Percentiles rank a stretch among this genome's conserved stretches.
phyloP scores from a whole-genome alignment of 2,113 vertebrate species.

The Gadus macrocephalus region DNA sequence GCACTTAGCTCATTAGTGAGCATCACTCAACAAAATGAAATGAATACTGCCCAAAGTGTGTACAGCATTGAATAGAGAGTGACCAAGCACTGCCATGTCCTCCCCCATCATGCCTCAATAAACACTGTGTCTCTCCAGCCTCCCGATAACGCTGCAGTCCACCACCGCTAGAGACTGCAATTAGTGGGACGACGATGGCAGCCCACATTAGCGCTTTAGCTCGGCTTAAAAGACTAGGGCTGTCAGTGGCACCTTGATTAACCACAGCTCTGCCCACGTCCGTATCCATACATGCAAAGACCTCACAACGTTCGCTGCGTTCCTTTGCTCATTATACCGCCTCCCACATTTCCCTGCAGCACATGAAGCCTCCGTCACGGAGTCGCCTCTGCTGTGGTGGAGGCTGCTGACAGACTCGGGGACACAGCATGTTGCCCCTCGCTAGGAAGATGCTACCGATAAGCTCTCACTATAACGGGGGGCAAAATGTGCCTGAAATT shows the following conservation, averaged over 20 bases:
- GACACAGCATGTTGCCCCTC: no score
- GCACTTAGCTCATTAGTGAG: constrained; percentile 40
- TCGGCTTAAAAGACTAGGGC: constrained; percentile 21
- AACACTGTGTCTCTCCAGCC: constrained; percentile 10
- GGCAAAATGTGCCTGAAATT: no score
- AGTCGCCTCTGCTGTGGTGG: no score
- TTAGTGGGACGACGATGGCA: constrained; percentile 39
- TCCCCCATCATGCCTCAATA: constrained; percentile 15
- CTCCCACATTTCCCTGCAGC: constrained; percentile 14
- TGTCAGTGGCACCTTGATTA: constrained; percentile 14
- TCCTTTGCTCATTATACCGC: not conserved
- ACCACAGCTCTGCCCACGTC: constrained; percentile 28
- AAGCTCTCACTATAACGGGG: no score
- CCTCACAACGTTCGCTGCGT: not conserved
- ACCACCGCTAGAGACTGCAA: constrained; percentile 23
- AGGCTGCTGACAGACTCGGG: no score
- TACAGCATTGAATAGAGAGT: constrained; percentile 18
- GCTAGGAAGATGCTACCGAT: no score
- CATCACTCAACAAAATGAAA: constrained; percentile 17
- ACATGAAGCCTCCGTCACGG: not conserved
- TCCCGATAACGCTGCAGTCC: constrained; percentile 15
- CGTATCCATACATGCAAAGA: not conserved
- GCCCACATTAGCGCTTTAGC: constrained; percentile 45
- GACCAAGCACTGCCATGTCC: constrained; percentile 33
- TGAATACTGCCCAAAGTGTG: constrained; percentile 42